A percentile compares a stretch with the other conserved stretches of the same genome.
These are phyloP conservation scores for Sphinx pinastri DNA, from an alignment of 2,888 invertebrate species.

Conservation along the genomic window DNA sequence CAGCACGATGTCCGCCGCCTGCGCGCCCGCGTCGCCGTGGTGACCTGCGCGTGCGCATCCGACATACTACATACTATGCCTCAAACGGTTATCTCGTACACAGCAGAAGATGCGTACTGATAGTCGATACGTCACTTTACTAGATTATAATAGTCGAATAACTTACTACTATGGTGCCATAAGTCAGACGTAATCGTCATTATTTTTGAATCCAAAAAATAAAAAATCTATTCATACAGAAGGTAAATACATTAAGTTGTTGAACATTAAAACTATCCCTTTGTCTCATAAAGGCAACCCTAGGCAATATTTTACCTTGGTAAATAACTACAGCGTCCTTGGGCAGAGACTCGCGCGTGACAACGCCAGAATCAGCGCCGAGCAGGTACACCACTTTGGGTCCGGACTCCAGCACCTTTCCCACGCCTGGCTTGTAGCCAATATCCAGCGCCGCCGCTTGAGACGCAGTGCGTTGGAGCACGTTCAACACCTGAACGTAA, in stretches of 20 bases:
- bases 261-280: too few species aligned
- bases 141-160: too few species aligned
- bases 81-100: not conserved
- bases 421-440: constrained; percentile 93
- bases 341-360: constrained; percentile 90
- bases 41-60: constrained; percentile 85
- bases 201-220: too few species aligned
- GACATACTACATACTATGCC: too few species aligned
- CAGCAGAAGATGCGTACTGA: too few species aligned
- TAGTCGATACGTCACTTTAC: too few species aligned
- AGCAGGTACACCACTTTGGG: constrained; percentile 94
- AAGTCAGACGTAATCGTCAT: too few species aligned
- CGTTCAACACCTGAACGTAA: constrained; percentile 91
- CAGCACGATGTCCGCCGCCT: constrained; percentile 95
- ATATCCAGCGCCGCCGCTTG: constrained; percentile 98
- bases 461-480: constrained; percentile 96
- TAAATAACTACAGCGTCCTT: constrained; percentile 94
- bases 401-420: constrained; percentile 84
- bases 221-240: too few species aligned
- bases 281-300: not conserved
- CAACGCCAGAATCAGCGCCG: constrained; percentile 95
- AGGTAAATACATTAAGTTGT: too few species aligned
- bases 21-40: constrained; percentile 97
- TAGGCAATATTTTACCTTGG: constrained; percentile 83
- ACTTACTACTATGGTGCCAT: too few species aligned